A percentile compares a stretch with the other conserved stretches of the same genome.
These are phyloP conservation scores for Agrenia bidenticulata DNA, from an alignment of 2,888 invertebrate species.

Conservation along the genomic window DNA sequence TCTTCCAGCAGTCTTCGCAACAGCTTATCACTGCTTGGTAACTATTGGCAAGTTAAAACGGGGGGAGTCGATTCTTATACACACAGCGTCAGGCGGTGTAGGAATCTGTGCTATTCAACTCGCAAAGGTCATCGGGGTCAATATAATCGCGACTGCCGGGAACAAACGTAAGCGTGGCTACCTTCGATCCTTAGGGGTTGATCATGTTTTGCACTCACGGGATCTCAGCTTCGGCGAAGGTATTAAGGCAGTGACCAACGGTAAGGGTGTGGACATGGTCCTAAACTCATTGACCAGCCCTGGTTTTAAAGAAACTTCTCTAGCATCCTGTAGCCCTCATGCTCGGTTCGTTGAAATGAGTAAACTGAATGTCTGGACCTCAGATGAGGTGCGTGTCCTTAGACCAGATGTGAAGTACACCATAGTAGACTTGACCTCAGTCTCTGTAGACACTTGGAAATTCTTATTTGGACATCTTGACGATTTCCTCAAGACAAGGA, in stretches of 20 bases:
- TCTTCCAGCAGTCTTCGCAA: conserved; percentile 17
- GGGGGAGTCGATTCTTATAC: conserved; percentile 17
- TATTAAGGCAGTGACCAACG: not conserved
- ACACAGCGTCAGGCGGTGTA: conserved; percentile 22
- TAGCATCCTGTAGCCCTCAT: not conserved
- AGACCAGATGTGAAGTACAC: conserved; percentile 9
- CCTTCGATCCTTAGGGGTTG: conserved; percentile 7
- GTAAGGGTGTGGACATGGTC: not conserved
- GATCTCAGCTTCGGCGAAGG: not conserved
- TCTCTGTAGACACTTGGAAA: not conserved
- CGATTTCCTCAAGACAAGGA: not conserved
- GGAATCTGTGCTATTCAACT: conserved; percentile 26
- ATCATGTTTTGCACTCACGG: conserved; percentile 3
- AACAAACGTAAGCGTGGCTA: conserved; percentile 23
- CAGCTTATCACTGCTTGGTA: conserved; percentile 19
- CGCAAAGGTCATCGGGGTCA: conserved; percentile 3
- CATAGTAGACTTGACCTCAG: not conserved
- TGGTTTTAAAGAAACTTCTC: conserved; percentile 14
- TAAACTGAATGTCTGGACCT: conserved; percentile 12
- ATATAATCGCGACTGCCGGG: conserved; percentile 30
- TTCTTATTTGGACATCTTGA: not conserved
- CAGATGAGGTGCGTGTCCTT: not conserved
- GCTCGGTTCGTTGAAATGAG: conserved; percentile 17
- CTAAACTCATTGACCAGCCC: conserved; percentile 7
- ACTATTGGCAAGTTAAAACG: conserved; percentile 12